These are phyloP conservation scores for Catocala nupta DNA, from an alignment of 2,888 invertebrate species.

Conservation along the genomic window DNA sequence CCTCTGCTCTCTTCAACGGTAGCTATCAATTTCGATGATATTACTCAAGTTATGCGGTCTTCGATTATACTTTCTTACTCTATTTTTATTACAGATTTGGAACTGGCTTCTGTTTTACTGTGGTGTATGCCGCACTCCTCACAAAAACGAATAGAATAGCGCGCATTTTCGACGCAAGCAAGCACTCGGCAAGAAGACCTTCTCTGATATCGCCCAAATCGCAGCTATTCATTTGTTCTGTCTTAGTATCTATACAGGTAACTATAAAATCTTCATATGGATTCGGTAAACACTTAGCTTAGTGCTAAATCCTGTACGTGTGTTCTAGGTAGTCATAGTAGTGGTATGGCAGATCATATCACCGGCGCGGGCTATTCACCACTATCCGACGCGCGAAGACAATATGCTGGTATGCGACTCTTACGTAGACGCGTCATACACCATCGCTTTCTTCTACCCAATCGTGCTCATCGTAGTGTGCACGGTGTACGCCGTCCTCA, in stretches of 20 bases:
- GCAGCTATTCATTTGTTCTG: conserved; percentile 95
- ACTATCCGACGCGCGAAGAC: conserved; percentile 95
- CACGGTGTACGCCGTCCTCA: conserved; percentile 97
- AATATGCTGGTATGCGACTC: conserved; percentile 96
- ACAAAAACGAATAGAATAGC: conserved; percentile 99
- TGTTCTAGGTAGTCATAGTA: conserved; percentile 91
- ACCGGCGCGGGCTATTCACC: conserved; percentile 96
- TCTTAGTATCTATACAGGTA: conserved; percentile 95
- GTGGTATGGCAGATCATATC: conserved; percentile 96
- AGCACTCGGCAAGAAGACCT: conserved; percentile 96
- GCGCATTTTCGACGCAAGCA: conserved; percentile 97
- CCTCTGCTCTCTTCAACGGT: conserved; percentile 96
- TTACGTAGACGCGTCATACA: conserved; percentile 96
- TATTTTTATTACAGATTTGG: conserved; percentile 87
- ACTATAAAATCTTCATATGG: background rate
- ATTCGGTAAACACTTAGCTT: background rate
- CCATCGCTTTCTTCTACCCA: conserved; percentile 97
- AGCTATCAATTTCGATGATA: conserved; percentile 29
- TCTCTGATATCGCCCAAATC: conserved; percentile 97
- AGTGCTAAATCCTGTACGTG: too few relatives aligned
- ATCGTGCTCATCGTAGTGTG: conserved; percentile 95
- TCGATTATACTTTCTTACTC: too few relatives aligned
- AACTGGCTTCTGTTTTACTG: conserved; percentile 97
- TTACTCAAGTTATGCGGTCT: too few relatives aligned
- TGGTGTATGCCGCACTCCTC: conserved; percentile 98